Percentiles rank a stretch among this genome's conserved stretches.
Evolutionary conservation across 2,113 vertebrate genomes (phyloP).

Genomic region (Bucco capensis): DNA sequence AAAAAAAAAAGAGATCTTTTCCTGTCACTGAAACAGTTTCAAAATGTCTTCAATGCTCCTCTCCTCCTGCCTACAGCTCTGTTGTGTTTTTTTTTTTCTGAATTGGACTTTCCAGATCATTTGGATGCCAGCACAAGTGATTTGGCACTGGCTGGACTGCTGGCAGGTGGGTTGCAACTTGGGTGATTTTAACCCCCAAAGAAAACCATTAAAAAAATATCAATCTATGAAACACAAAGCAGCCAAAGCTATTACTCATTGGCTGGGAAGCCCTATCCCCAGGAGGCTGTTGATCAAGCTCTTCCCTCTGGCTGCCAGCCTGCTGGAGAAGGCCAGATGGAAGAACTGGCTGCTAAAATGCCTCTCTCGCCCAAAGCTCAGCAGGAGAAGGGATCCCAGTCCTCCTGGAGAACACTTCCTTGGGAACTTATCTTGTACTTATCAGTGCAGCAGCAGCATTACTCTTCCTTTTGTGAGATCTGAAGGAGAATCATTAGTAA

Average conservation of each 20-base stretch:
- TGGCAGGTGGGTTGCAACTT: conserved; percentile 66
- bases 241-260: conserved; percentile 69
- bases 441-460: not conserved
- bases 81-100: not conserved
- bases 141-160: conserved; percentile 56
- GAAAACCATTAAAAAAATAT: conserved; percentile 6
- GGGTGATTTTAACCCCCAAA: conserved; percentile 46
- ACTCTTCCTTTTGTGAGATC: not conserved
- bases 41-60: not conserved
- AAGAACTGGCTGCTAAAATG: conserved; percentile 48
- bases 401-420: conserved; percentile 47
- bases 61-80: not conserved
- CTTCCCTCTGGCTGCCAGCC: conserved; percentile 65
- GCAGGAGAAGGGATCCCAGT: conserved; percentile 47
- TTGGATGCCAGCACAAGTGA: conserved; percentile 46
- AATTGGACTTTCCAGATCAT: conserved; percentile 8
- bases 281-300: conserved; percentile 51
- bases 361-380: conserved; percentile 46
- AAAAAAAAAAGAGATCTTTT: not conserved
- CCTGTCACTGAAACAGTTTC: not conserved
- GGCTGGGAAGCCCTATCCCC: conserved; percentile 62
- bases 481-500: conserved; percentile 17
- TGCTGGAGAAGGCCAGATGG: conserved; percentile 70
- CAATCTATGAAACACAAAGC: conserved; percentile 61
- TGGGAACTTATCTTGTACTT: conserved; percentile 46